Evolutionary conservation across 1,140 invertebrate genomes (phyloP), one percentile per base, ranked within the genome.

Genomic region (Panonychus citri): DNA sequence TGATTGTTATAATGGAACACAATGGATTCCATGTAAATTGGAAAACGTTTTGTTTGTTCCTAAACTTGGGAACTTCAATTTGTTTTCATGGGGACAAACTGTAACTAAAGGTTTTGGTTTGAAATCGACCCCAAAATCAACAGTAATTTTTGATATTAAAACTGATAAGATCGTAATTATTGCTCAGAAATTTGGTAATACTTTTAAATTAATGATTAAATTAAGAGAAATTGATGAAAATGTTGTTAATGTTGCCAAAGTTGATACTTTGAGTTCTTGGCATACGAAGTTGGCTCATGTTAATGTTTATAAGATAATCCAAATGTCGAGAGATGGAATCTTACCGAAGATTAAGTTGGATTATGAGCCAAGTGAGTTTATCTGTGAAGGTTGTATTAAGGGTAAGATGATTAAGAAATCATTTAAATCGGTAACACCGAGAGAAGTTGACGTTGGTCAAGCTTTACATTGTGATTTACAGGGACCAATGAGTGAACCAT

Each of bases 381-480:
- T 40, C 21, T 26, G 39, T 4, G 57, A 57, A 19, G 25, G 34
- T 46, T 60, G 56, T 37, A 28, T 53, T 28, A 4, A 58, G 43
- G 30, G 51, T 27, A 53, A 53, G 27, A 53, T 30, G 51, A 13
- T 13, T 7, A 53, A 30, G 19, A 10, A 10, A 12, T 25, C 51
- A n/a, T 10, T 17, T 34, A 49, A 49, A 19, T 21, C n/a, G 19
- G 5, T 13, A 13, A 53, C 7, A 24, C 7, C 5, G 7, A 8
- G 17, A 10, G 51, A 53, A 13, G 7, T 8, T 27, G 19, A 48
- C 7, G 46, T 48, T 10, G 21, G 21, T 10, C 10, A 53, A 53
- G 7, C 24, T 17, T 8, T 53, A 13, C 51, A 53, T 34, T 8
- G 13, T 30, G 51, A 53, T 24, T 10, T 53, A 8, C 5, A 10